Base-by-base conservation (phyloP, 1,140 invertebrate genomes). In the Bradysia coprophila region DNA sequence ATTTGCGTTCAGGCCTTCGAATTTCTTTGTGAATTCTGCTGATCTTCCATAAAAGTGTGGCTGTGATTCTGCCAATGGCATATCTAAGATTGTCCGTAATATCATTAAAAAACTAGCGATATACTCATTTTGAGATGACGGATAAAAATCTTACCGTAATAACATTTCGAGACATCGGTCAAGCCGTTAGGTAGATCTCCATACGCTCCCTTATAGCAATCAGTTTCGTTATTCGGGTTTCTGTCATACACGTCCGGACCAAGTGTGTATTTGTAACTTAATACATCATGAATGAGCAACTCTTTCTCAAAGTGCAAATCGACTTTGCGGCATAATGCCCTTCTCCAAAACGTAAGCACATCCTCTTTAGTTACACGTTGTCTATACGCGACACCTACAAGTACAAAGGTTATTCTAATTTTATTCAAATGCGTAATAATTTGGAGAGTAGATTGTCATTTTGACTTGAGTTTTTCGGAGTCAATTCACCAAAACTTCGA, bases 41-140 rank as follows among this genome's bases (percentile, higher is more conserved):
- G 51, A 59, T 1, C 67, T 70, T 24, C 71, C 62, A 44, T 75
- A 62, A 53, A 77, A 78, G 52, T 81, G 77, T 1, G 77, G 77
- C 48, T 69, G 73, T 8, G 75, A 77, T 6, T 70, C 58, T 10
- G 67, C 70, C 49, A 78, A 64, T 5, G 76, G 75, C 46, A 72
- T 64, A 54, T 68, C 72, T 74, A 53, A 15, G 62, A 43, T 18
- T 21, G 64, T n/a, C n/a, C n/a, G n/a, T n/a, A n/a, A n/a, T n/a
- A n/a, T n/a, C n/a, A n/a, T n/a, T n/a, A n/a, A n/a, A n/a, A n/a
- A n/a, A n/a, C n/a, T n/a, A n/a, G n/a, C n/a, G n/a, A n/a, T n/a
- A n/a, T n/a, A n/a, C n/a, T n/a, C n/a, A n/a, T n/a, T n/a, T n/a
- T n/a, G n/a, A n/a, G n/a, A n/a, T n/a, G n/a, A n/a, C n/a, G n/a